Conservation (phyloP, 2,888 invertebrate species). For the Ennomos fuscantarius region DNA sequence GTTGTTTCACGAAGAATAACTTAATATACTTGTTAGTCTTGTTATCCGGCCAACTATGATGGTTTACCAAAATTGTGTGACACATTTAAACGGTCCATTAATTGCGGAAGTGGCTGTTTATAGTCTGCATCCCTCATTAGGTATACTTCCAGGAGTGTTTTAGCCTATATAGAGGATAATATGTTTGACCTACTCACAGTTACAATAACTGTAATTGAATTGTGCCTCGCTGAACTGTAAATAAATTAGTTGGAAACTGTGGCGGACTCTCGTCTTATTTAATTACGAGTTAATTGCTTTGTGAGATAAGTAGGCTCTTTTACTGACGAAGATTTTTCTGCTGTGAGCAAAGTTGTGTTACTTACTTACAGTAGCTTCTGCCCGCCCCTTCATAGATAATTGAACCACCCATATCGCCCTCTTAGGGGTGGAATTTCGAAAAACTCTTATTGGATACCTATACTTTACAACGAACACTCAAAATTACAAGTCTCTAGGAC, state of each 20-base stretch:
- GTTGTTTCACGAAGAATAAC: too few species aligned
- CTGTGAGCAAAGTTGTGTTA: neutral
- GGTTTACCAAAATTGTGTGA: slow-evolving; percentile 13
- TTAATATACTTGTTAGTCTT: too few species aligned
- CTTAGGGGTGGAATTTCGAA: too few species aligned
- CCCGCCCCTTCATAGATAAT: too few species aligned
- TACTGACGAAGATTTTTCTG: neutral
- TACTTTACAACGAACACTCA: too few species aligned
- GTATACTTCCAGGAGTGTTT: slow-evolving; percentile 42
- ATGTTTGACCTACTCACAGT: slow-evolving; percentile 35
- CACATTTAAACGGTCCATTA: slow-evolving; percentile 23
- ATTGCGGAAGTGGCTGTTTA: slow-evolving; percentile 49
- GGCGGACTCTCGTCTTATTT: slow-evolving; percentile 1
- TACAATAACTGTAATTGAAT: slow-evolving; percentile 49
- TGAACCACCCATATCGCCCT: too few species aligned
- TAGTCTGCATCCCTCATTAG: slow-evolving; percentile 60
- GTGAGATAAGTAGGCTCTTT: neutral
- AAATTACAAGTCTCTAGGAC: too few species aligned
- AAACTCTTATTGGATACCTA: too few species aligned
- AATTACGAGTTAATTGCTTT: slow-evolving; percentile 4
- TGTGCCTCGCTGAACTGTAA: slow-evolving; percentile 28
- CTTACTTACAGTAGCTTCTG: too few species aligned
- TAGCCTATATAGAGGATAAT: slow-evolving; percentile 58
- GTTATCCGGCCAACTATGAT: neutral
- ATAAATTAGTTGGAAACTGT: slow-evolving; percentile 18